Base-by-base conservation (phyloP, 2,888 invertebrate species). In the Xanthostigma xanthostigma region DNA sequence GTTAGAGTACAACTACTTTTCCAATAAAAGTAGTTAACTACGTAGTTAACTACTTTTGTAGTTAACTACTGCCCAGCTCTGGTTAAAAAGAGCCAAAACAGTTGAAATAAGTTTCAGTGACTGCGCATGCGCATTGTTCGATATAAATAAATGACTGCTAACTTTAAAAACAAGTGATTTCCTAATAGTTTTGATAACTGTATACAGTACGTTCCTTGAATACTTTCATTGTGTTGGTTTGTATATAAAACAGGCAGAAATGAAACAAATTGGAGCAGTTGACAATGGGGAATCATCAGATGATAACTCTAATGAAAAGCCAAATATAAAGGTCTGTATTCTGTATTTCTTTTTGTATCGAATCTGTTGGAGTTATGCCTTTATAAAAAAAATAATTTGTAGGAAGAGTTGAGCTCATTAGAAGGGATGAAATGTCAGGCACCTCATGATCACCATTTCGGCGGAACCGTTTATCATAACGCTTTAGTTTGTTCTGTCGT, bases 341-440 rank as follows among this genome's bases (percentile, higher is more conserved):
- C 10, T 12, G 3, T n/a, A 14, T 12, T 12, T 41, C 13, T 17
- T 14, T 27, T 41, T 14, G 27, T 41, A 27, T 41, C 27, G n/a
- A 41, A 38, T 37, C 11, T 41, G 39, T 35, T 43, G 14, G 36
- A 38, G 50, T 50, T 37, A 53, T 53, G 50, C 54, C 50, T 50
- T 50, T 54, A 45, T 46, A 42, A 42, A 36, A n/a, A 45, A 47
- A 12, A 11, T 53, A 56, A 59, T 55, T 67, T 70, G 50, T 58
- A 79, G 76, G 75, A 77, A 59, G 79, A 82, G 58, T 65, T 83
- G 47, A 71, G 78, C 53, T 70, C 76, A 36, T 68, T 91, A 49
- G 72, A 87, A 58, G 93, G 93, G 17, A 83, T 81, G 70, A 91
- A 89, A 66, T 93, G 92, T 69, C 79, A 82, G 55, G 92, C 90